Conservation (phyloP, 2,888 invertebrate species). For the Cryptus armator region DNA sequence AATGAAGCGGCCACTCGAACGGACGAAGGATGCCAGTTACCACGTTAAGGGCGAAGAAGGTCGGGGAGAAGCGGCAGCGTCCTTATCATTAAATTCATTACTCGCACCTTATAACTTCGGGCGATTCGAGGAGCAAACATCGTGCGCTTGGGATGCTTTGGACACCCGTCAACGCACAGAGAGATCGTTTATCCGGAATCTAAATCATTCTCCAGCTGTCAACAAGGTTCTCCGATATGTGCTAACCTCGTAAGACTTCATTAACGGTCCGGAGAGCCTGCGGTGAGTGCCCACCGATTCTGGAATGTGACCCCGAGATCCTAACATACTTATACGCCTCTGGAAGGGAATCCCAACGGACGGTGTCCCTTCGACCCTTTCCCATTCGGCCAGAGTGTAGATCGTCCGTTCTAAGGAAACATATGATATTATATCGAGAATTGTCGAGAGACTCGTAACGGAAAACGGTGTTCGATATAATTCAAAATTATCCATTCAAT, state of each 20-base stretch:
- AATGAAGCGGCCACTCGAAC: constrained; percentile 27
- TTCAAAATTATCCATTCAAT: not conserved
- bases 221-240: constrained; percentile 31
- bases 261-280: constrained; percentile 73
- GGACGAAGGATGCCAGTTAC: constrained; percentile 16
- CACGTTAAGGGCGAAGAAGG: constrained; percentile 38
- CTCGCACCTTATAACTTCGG: constrained; percentile 75
- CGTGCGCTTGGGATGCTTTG: constrained; percentile 4
- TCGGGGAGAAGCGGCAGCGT: constrained; percentile 64
- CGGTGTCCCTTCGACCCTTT: constrained; percentile 23
- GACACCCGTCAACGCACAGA: constrained; percentile 68
- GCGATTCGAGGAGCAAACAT: constrained; percentile 65
- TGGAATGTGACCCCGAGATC: constrained; percentile 76
- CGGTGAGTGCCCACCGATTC: constrained; percentile 69
- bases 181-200: constrained; percentile 80
- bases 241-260: constrained; percentile 78
- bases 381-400: not conserved
- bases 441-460: not conserved
- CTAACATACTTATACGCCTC: constrained; percentile 33
- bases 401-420: constrained; percentile 1
- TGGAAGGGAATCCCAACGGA: constrained; percentile 40
- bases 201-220: constrained; percentile 75
- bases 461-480: not conserved
- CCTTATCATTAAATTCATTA: constrained; percentile 82
- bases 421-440: not conserved